Evolutionary conservation across 2,113 vertebrate species (phyloP), one percentile per base, ranked within the genome.

Genomic region (Megaptera novaeangliae): DNA sequence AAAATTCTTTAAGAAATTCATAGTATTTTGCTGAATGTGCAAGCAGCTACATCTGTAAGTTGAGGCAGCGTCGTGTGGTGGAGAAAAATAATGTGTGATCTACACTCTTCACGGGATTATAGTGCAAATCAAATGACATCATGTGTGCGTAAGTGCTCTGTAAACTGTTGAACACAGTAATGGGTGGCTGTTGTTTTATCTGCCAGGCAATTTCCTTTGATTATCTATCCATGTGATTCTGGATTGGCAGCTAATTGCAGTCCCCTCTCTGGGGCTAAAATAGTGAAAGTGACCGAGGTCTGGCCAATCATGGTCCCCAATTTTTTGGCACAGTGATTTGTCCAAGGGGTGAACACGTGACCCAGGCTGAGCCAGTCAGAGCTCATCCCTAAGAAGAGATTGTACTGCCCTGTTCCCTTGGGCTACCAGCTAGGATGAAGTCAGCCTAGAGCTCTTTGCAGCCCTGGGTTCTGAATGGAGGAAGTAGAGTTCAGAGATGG

Each of bases 81-180:
- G 27, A 71, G 77, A 39, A 63, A 82, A 25, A 21, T 13, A 11
- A 15, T 0, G 4, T 25, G 34, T n/a, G 12, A 27, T 71, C 49
- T 41, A 0, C 8, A 5, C 39, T 52, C 31, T 5, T 91, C 52
- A 2, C 3, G 36, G 9, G 46, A 27, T 8, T n/a, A 17, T 8
- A 18, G 25, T 41, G 68, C 66, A 15, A 46, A 18, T 68, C 46
- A 10, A 8, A 23, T 36, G 59, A 36, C 12, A 7, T 18, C 7
- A 5, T 0, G 6, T 31, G 5, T 68, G 20, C 20, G 1, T 14
- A 44, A 9, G 63, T 3, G 6, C 15, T 57, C 52, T 12, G 5
- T 17, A 41, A 64, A n/a, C 63, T 41, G 29, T 4, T 61, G 44
- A 27, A 21, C 85, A 49, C 34, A 5, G n/a, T 5, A 13, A 36